These are phyloP conservation scores for Oryzias sinensis DNA, from an alignment of 2,797 vertebrate species.

Conservation along the genomic window DNA sequence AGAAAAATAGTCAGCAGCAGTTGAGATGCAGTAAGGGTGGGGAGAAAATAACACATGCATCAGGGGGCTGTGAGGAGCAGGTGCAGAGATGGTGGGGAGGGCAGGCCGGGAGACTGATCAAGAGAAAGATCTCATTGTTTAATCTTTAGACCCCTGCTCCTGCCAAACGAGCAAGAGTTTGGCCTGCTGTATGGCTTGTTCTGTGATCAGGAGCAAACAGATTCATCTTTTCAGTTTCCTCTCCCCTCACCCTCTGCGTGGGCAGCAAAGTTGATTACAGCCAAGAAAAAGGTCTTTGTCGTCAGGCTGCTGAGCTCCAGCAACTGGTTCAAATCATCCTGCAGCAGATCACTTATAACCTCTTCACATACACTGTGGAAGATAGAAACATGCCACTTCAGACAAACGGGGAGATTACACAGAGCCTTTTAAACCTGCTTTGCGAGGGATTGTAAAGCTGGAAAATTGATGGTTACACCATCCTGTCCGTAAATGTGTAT, in stretches of 20 bases:
- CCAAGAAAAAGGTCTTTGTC: slow-evolving; percentile 52
- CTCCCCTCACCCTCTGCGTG: slow-evolving; percentile 48
- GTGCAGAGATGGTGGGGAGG: slow-evolving; percentile 67
- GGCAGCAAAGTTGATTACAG: slow-evolving; percentile 66
- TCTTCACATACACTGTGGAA: slow-evolving; percentile 19
- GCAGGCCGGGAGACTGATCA: slow-evolving; percentile 55
- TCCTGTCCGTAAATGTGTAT: neutral
- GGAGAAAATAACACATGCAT: slow-evolving; percentile 61
- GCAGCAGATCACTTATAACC: slow-evolving; percentile 27
- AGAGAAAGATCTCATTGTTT: slow-evolving; percentile 81
- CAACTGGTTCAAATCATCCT: slow-evolving; percentile 39
- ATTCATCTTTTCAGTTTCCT: slow-evolving; percentile 68
- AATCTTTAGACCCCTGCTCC: slow-evolving; percentile 70
- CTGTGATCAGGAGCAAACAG: slow-evolving; percentile 71
- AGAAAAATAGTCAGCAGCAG: slow-evolving; percentile 67
- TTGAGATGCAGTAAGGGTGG: slow-evolving; percentile 37
- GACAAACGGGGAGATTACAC: slow-evolving; percentile 16
- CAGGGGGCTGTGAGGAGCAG: slow-evolving; percentile 71
- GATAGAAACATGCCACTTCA: slow-evolving; percentile 38
- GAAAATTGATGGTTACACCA: slow-evolving; percentile 8
- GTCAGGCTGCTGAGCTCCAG: slow-evolving; percentile 30
- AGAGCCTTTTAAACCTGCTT: slow-evolving; percentile 23
- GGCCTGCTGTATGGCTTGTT: slow-evolving; percentile 66
- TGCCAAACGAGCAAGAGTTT: slow-evolving; percentile 58
- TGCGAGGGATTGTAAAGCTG: slow-evolving; percentile 8